phyloP scores from a whole-genome alignment of 2,113 vertebrate genomes.

The Lophius piscatorius region DNA sequence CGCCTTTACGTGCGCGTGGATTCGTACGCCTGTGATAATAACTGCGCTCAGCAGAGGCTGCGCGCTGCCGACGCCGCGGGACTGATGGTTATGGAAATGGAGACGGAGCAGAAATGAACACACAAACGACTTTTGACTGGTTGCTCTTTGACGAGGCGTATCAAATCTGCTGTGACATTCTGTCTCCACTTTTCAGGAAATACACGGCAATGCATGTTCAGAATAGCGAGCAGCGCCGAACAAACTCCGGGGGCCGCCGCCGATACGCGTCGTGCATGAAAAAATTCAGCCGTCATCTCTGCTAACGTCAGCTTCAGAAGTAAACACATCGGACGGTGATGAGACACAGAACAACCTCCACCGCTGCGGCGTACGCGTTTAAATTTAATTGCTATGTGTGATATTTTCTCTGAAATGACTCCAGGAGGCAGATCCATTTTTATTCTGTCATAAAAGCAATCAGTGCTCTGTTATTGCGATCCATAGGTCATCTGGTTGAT shows the following conservation, averaged over 20 bases:
- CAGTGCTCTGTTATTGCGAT: conserved; percentile 35
- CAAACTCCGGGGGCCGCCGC: background rate
- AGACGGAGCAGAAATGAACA: conserved; percentile 41
- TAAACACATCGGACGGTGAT: conserved; percentile 16
- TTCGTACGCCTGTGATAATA: background rate
- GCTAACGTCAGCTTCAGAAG: conserved; percentile 7
- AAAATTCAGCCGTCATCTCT: conserved; percentile 23
- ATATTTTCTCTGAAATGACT: conserved; percentile 1
- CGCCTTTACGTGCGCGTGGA: background rate
- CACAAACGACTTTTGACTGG: conserved; percentile 66
- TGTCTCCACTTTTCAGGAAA: conserved; percentile 66
- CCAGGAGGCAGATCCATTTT: conserved; percentile 22
- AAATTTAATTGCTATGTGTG: background rate
- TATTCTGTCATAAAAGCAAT: conserved; percentile 34
- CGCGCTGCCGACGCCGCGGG: background rate
- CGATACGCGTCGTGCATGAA: conserved; percentile 8
- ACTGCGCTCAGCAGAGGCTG: conserved; percentile 2
- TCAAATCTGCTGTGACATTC: conserved; percentile 63
- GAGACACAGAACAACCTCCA: background rate
- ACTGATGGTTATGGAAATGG: conserved; percentile 55
- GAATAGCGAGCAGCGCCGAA: conserved; percentile 13
- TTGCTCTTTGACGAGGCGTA: conserved; percentile 47
- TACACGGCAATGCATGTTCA: conserved; percentile 49
- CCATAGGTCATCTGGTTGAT: conserved; percentile 47
- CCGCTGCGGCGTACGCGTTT: background rate